phyloP scores from a whole-genome alignment of 2,888 invertebrate genomes.

The Agrypnus murinus region DNA sequence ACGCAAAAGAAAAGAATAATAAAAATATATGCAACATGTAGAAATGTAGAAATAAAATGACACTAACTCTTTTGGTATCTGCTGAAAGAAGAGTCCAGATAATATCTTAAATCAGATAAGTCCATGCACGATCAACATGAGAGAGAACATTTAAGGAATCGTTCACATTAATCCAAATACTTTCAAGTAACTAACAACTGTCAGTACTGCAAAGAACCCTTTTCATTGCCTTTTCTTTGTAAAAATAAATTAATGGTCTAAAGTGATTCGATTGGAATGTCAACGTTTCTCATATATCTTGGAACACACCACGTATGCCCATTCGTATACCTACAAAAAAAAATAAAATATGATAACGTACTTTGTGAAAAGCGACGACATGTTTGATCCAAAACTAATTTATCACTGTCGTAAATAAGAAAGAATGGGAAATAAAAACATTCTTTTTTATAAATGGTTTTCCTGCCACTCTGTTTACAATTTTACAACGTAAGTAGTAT shows the following conservation, averaged over 20 bases:
- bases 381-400: constrained; percentile 37
- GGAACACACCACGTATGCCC: neutral
- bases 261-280: constrained; percentile 13
- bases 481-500: constrained; percentile 28
- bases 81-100: no score
- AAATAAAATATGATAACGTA: constrained; percentile 36
- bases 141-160: no score
- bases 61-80: no score
- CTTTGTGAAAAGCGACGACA: constrained; percentile 35
- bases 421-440: constrained; percentile 32
- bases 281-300: neutral
- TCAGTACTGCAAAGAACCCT: no score
- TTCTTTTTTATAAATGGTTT: constrained; percentile 38
- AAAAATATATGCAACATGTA: no score
- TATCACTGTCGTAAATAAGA: constrained; percentile 38
- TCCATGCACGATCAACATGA: no score
- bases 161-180: no score
- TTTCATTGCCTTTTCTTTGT: neutral
- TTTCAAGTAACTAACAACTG: no score
- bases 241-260: constrained; percentile 2
- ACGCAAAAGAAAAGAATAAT: no score
- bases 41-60: no score
- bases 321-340: constrained; percentile 16
- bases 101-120: no score
- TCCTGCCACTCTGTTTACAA: constrained; percentile 29